These are phyloP conservation scores for Polia nebulosa DNA, from an alignment of 2,888 invertebrate genomes.

Conservation along the genomic window DNA sequence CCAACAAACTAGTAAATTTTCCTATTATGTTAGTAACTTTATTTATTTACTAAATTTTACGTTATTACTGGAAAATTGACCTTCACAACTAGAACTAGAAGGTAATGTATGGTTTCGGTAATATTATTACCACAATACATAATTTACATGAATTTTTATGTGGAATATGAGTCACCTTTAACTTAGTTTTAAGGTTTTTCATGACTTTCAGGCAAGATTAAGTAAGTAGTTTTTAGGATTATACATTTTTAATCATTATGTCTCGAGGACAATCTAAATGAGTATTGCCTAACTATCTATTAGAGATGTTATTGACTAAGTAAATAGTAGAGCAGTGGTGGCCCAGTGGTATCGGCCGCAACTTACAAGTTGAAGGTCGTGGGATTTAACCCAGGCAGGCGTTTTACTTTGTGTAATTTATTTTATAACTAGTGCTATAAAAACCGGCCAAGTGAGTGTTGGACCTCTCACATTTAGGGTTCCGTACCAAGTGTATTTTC, in stretches of 20 bases:
- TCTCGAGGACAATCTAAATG: not conserved
- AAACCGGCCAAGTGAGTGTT: too few relatives aligned
- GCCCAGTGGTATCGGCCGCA: too few relatives aligned
- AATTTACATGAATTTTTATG: not conserved
- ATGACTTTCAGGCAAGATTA: not conserved
- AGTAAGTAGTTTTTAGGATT: not conserved
- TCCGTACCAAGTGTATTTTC: too few relatives aligned
- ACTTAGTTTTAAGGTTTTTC: not conserved
- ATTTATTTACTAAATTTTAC: conserved; percentile 14
- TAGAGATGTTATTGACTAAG: not conserved
- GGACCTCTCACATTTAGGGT: too few relatives aligned
- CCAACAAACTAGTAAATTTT: too few relatives aligned
- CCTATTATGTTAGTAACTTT: not conserved
- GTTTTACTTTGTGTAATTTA: too few relatives aligned
- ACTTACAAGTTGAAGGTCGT: too few relatives aligned
- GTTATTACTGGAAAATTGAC: conserved; percentile 19
- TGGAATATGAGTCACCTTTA: not conserved
- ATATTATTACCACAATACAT: not conserved
- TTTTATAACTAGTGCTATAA: too few relatives aligned
- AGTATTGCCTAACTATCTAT: too few relatives aligned
- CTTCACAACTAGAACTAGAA: not conserved
- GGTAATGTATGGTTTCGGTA: not conserved
- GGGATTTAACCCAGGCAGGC: too few relatives aligned
- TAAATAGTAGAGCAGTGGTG: too few relatives aligned
- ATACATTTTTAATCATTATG: not conserved